Evolutionary conservation across 2,113 vertebrate genomes (phyloP).

Genomic region (Aegotheles bennettii): DNA sequence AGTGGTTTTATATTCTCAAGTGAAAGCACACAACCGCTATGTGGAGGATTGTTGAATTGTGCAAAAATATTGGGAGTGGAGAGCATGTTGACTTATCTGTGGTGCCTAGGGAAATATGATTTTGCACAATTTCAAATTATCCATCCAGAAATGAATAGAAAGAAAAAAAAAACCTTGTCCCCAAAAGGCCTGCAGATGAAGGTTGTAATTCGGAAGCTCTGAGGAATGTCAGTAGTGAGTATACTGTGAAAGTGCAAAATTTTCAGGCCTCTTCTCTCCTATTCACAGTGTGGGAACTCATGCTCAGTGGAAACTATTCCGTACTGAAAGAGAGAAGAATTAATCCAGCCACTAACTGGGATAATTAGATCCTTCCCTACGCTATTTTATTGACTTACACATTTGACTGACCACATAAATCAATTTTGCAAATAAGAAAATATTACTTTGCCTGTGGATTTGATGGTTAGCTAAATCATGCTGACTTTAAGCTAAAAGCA

Average conservation of each 20-base stretch:
- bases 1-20: not conserved
- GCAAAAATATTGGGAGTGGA: not conserved
- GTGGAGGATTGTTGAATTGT: not conserved
- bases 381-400: not conserved
- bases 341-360: not conserved
- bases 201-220: not conserved
- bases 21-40: not conserved
- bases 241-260: not conserved
- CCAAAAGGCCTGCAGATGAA: not conserved
- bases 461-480: not conserved
- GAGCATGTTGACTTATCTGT: not conserved
- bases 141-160: not conserved
- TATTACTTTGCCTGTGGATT: not conserved
- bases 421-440: conserved; percentile 14
- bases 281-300: not conserved
- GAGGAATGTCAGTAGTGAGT: not conserved
- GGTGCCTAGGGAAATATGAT: not conserved
- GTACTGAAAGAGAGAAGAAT: not conserved
- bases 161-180: not conserved
- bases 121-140: not conserved
- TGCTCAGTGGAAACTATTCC: not conserved
- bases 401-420: conserved; percentile 28
- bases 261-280: not conserved
- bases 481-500: not conserved
- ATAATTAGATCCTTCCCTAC: conserved; percentile 37